Conservation (phyloP, 2,113 vertebrate species). For the Brachyistius frenatus region DNA sequence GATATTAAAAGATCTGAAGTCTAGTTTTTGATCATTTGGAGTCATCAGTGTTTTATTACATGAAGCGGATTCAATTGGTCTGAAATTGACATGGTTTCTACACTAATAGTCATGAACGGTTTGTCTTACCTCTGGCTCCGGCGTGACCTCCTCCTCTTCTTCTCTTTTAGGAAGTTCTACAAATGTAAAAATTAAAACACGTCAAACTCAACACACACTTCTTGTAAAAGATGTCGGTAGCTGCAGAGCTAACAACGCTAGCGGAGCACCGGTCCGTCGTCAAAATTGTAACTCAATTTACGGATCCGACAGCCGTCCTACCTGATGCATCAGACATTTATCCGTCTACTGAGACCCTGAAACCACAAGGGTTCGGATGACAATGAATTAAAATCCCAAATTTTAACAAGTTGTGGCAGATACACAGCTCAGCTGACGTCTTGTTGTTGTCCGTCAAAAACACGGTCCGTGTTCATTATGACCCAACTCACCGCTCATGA, state of each 20-base stretch:
- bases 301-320: conserved; percentile 44
- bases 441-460: conserved; percentile 74
- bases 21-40: too few species aligned
- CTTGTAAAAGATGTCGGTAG: not conserved
- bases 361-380: not conserved
- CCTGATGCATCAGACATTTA: conserved; percentile 85
- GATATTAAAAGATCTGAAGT: too few species aligned
- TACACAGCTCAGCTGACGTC: not conserved
- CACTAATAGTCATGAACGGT: not conserved
- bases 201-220: not conserved
- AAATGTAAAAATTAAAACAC: conserved; percentile 38
- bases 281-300: not conserved
- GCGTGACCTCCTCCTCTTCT: conserved; percentile 73
- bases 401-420: not conserved
- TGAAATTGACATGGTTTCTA: too few species aligned
- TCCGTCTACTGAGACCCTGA: conserved; percentile 47
- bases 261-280: not conserved
- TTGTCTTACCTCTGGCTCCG: conserved; percentile 74
- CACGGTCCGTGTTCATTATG: conserved; percentile 47
- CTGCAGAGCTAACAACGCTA: not conserved
- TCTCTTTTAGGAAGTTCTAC: conserved; percentile 71
- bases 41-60: too few species aligned
- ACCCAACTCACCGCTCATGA: not conserved
- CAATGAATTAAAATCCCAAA: not conserved
- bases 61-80: too few species aligned